phyloP scores from a whole-genome alignment of 2,113 vertebrate species.

The Calypte anna region DNA sequence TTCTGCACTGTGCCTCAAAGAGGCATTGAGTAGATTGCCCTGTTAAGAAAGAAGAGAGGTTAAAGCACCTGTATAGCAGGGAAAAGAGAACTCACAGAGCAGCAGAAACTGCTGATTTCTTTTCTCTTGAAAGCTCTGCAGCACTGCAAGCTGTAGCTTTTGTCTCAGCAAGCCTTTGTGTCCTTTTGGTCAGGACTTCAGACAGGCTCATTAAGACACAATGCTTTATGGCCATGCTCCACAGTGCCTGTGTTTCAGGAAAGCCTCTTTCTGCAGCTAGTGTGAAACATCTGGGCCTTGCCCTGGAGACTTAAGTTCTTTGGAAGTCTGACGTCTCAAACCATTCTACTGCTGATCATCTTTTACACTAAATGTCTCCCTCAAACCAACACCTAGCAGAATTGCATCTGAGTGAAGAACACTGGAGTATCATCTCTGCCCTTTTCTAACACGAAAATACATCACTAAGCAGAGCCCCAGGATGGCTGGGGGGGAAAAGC shows the following conservation, averaged over 20 bases:
- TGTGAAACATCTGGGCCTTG: background rate
- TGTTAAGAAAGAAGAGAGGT: background rate
- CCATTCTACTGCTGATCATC: background rate
- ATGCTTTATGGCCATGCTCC: background rate
- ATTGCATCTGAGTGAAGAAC: background rate
- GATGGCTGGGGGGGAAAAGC: rapidly evolving
- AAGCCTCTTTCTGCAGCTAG: background rate
- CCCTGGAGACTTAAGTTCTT: background rate
- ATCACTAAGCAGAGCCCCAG: background rate
- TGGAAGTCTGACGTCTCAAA: background rate
- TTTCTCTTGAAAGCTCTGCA: background rate
- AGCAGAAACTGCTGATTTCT: background rate
- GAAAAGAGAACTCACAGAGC: background rate
- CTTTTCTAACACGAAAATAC: background rate
- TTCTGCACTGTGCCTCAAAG: background rate
- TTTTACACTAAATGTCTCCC: background rate
- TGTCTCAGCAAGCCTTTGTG: background rate
- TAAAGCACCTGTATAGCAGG: background rate
- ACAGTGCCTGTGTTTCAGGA: background rate
- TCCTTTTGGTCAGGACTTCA: background rate
- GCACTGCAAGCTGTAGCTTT: background rate
- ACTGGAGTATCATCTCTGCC: background rate
- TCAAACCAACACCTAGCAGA: background rate
- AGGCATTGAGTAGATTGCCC: background rate
- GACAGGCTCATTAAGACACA: background rate